Percentiles rank a stretch among this genome's conserved stretches.
Conservation (phyloP, 2,113 vertebrate species). For the Neomonachus schauinslandi region DNA sequence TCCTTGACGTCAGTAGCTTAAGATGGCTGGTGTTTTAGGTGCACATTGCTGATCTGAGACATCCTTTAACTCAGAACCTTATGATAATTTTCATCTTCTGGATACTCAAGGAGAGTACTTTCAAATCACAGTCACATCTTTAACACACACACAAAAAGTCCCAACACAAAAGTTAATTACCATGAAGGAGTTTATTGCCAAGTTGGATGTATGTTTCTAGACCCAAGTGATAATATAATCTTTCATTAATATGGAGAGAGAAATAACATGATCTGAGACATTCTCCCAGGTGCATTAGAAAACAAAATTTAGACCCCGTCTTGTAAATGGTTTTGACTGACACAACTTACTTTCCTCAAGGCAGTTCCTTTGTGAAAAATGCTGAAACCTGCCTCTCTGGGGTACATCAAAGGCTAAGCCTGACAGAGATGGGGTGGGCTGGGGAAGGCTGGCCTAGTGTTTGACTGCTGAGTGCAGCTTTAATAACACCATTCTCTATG, state of each 20-base stretch:
- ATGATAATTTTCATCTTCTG: background rate
- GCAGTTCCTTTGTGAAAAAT: slow-evolving; percentile 78
- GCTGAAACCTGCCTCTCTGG: slow-evolving; percentile 77
- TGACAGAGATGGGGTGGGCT: slow-evolving; percentile 72
- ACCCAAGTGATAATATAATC: background rate
- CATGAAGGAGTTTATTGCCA: background rate
- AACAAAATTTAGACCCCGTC: slow-evolving; percentile 74
- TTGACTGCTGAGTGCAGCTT: slow-evolving; percentile 76
- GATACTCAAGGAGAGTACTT: background rate
- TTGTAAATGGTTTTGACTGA: slow-evolving; percentile 82
- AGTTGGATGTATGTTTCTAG: background rate
- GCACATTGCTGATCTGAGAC: background rate
- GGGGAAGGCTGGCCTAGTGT: slow-evolving; percentile 72
- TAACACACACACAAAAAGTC: background rate
- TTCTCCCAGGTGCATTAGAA: slow-evolving; percentile 69
- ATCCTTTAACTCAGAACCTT: background rate
- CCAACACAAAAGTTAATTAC: background rate
- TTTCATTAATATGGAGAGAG: slow-evolving; percentile 65
- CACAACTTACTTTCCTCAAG: slow-evolving; percentile 78
- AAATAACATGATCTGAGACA: slow-evolving; percentile 20
- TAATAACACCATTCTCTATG: slow-evolving; percentile 79
- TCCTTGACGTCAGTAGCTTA: background rate
- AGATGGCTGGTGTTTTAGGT: background rate
- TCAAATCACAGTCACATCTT: background rate
- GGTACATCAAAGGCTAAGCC: slow-evolving; percentile 77